These are phyloP conservation scores for Drosophila recens DNA, from an alignment of 2,888 invertebrate species.

Conservation along the genomic window DNA sequence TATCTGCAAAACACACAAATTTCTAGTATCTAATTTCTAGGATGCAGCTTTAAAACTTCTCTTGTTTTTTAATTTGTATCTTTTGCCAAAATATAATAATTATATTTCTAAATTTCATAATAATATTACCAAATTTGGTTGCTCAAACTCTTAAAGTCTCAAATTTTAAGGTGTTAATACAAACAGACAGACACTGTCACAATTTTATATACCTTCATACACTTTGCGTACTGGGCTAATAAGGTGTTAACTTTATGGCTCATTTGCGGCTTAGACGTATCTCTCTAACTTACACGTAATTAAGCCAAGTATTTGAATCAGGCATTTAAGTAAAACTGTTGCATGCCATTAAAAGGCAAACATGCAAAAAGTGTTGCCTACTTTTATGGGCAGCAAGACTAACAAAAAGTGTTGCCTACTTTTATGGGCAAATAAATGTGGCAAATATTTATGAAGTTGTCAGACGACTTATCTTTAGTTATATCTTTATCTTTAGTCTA, in stretches of 20 bases:
- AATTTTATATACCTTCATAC: neutral
- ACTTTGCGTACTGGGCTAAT: neutral
- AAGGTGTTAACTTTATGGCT: constrained; percentile 66
- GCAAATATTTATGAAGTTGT: constrained; percentile 14
- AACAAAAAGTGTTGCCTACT: constrained; percentile 37
- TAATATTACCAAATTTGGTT: no score
- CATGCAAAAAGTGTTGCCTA: constrained; percentile 2
- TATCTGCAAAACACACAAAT: no score
- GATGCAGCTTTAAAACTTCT: no score
- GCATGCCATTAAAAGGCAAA: constrained; percentile 11
- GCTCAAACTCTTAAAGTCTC: no score
- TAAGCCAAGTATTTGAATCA: constrained; percentile 26
- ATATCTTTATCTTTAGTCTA: no score
- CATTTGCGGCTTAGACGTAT: constrained; percentile 52
- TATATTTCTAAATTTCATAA: no score
- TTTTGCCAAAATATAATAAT: no score
- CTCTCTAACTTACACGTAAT: constrained; percentile 32
- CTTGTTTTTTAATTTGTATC: no score
- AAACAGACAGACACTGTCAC: neutral
- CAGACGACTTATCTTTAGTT: constrained; percentile 4
- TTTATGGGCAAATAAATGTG: constrained; percentile 28
- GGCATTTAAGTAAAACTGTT: constrained; percentile 17
- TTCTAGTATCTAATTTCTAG: no score
- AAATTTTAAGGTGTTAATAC: no score
- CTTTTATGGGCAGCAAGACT: neutral